Percentiles rank a stretch among this genome's conserved stretches.
Evolutionary conservation across 2,888 invertebrate genomes (phyloP).

Genomic region (Netelia fuscicornis): DNA sequence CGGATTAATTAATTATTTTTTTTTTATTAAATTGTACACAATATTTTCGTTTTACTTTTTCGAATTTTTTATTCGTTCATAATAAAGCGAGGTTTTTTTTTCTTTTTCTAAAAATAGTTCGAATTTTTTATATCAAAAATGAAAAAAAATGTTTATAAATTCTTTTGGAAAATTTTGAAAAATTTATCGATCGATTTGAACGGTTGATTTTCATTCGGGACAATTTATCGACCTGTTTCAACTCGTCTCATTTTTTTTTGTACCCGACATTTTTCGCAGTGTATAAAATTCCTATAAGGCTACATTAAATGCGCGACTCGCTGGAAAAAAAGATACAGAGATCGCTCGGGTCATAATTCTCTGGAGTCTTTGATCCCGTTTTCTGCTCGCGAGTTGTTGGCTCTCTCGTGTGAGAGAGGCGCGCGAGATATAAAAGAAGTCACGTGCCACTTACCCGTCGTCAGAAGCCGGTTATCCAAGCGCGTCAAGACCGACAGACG

Average conservation of each 20-base stretch:
- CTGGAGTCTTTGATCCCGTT: conserved; percentile 44
- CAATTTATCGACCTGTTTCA: neutral
- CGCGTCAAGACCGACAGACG: conserved; percentile 49
- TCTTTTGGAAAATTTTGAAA: neutral
- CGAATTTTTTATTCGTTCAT: neutral
- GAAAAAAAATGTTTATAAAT: too few species aligned
- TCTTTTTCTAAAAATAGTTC: too few species aligned
- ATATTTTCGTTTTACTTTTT: too few species aligned
- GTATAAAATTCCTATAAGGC: neutral
- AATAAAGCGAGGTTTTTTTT: too few species aligned
- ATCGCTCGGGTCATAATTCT: conserved; percentile 5
- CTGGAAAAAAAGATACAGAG: conserved; percentile 1
- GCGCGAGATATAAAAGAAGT: conserved; percentile 28
- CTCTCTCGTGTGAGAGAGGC: neutral
- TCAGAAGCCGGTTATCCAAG: conserved; percentile 58
- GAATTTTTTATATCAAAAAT: too few species aligned
- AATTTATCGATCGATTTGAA: conserved; percentile 13
- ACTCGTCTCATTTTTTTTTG: neutral
- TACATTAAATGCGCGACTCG: neutral
- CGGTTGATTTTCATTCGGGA: neutral
- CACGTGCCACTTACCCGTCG: conserved; percentile 54
- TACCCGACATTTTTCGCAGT: neutral
- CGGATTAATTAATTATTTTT: too few species aligned
- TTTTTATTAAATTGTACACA: too few species aligned
- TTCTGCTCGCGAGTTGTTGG: neutral